Conservation (phyloP, 2,113 vertebrate genomes). For the Dendropsophus ebraccatus region DNA sequence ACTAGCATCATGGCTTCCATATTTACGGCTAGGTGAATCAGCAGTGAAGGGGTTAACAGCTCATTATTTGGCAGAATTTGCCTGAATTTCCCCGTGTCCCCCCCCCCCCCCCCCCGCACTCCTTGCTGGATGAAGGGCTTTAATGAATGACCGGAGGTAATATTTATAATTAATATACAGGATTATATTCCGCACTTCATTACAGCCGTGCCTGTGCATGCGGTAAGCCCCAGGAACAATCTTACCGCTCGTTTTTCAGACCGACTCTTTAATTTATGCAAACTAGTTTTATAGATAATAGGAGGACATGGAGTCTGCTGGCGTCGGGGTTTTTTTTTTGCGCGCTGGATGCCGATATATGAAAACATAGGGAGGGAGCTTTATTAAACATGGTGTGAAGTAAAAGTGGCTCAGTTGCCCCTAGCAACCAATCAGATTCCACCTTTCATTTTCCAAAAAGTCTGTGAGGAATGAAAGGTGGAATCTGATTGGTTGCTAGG, state of each 20-base stretch:
- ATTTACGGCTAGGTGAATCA: too few species aligned
- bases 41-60: background rate
- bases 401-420: too few species aligned
- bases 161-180: slow-evolving; percentile 49
- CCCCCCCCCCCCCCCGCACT: background rate
- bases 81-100: background rate
- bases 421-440: too few species aligned
- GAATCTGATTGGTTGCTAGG: too few species aligned
- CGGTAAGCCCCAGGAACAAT: background rate
- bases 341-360: background rate
- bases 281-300: background rate
- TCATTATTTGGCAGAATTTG: background rate
- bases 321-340: background rate
- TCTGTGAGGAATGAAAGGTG: too few species aligned
- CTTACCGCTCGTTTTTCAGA: background rate
- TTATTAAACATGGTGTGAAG: too few species aligned
- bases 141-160: slow-evolving; percentile 39
- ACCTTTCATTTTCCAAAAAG: too few species aligned
- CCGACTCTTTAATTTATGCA: slow-evolving; percentile 1
- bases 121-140: slow-evolving; percentile 1
- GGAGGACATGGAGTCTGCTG: background rate
- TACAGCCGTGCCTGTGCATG: slow-evolving; percentile 19
- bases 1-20: too few species aligned
- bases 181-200: slow-evolving; percentile 34
- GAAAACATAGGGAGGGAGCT: too few species aligned